Evolutionary conservation across 37 sponge, comb jelly and placozoan species (phyloP), one percentile per base, ranked within the genome.

Genomic region (Chondrilla cf. caribensis): DNA sequence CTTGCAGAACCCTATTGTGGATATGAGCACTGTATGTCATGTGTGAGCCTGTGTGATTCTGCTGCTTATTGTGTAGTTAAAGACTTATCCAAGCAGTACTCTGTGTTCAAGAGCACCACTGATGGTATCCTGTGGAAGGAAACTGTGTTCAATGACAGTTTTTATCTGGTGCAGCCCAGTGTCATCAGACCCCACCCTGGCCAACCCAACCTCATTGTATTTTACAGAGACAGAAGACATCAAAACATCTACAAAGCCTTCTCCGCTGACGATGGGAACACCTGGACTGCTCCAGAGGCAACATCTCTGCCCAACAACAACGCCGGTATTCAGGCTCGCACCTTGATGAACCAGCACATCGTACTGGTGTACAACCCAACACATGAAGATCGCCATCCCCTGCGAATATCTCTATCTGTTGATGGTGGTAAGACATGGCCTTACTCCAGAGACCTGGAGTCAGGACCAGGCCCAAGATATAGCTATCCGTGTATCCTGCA

Each of bases 381-480:
- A 41, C 78, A 35, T 14, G n/a, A 37, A 8, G 57, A 0, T 11
- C 84, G 90, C 24, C 33, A 79, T 22, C 85, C 85, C 21, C 33
- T 89, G 14, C 51, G 86, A 3, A 83, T 90, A 29, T 70, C 87
- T 18, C 70, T 90, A 21, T 90, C 90, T 2, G 68, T 54, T 67
- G 90, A 90, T 71, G 81, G 77, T n/a, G 90, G 90, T 25, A 79
- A 86, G 60, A 86, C 90, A 24, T 90, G 90, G 90, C 80, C 67
- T 1, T 54, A 86, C 72, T 83, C 44, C 55, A 57, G 84, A 17
- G 87, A 84, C 67, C 26, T 86, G 17, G 90, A 89, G 83, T 70
- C 77, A 25, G 83, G 78, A 24, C 25, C 18, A 3, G 81, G 66
- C 11, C 21, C 43, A 18, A 85, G 84, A 85, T 85, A 58, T 59